Conservation (phyloP, 2,888 invertebrate species). For the Archips crataeganus region DNA sequence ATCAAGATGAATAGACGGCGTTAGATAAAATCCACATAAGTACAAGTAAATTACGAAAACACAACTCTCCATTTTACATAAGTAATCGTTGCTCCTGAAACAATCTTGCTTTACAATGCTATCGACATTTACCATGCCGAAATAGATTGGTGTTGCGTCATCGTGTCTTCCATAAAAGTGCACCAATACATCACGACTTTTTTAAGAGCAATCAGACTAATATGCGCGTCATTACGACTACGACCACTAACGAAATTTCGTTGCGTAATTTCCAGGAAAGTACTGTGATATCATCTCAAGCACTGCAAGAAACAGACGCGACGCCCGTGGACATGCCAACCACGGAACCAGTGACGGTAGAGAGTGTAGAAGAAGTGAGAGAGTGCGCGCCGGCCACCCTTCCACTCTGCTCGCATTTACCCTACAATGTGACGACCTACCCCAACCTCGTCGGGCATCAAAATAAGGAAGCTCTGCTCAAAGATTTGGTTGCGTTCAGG, state of each 20-base stretch:
- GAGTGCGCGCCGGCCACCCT: conserved; percentile 89
- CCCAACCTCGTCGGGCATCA: conserved; percentile 92
- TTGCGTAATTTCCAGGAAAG: conserved; percentile 68
- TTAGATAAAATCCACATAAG: too few species aligned
- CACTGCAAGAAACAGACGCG: conserved; percentile 72
- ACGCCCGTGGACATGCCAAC: conserved; percentile 71
- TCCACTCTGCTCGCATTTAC: conserved; percentile 89
- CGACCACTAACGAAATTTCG: conserved; percentile 7
- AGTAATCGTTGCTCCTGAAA: not conserved
- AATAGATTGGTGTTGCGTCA: conserved; percentile 1
- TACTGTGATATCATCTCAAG: conserved; percentile 77
- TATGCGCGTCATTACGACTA: not conserved
- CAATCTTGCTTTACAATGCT: not conserved
- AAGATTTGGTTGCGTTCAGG: conserved; percentile 92
- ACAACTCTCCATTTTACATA: too few species aligned
- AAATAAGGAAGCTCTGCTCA: conserved; percentile 86
- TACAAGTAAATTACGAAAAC: too few species aligned
- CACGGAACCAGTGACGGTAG: conserved; percentile 68
- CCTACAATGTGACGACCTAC: conserved; percentile 93
- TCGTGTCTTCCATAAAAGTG: not conserved
- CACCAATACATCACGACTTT: conserved; percentile 9
- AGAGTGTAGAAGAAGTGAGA: conserved; percentile 86
- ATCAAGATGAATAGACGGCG: too few species aligned
- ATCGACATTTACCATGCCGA: not conserved
- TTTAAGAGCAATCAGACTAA: conserved; percentile 4